Percentiles rank a stretch among this genome's conserved stretches.
phyloP scores from a whole-genome alignment of 2,797 vertebrate genomes.

The Poecilia velifera region DNA sequence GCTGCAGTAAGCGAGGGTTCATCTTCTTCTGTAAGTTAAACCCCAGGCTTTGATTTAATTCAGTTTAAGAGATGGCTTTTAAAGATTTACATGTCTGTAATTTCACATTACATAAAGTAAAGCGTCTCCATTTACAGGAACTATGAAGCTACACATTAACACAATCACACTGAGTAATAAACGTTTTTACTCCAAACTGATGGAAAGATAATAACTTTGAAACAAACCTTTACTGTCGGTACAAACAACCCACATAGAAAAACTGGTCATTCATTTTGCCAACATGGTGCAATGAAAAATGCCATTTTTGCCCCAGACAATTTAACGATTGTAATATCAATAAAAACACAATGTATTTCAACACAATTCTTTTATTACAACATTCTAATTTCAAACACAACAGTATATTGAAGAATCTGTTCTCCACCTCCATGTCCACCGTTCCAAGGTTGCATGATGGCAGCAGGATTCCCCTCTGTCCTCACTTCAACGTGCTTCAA shows the following conservation, averaged over 20 bases:
- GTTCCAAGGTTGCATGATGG: no score
- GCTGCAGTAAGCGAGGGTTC: conserved; percentile 45
- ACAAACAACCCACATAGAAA: background rate
- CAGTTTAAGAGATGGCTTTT: background rate
- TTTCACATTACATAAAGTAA: background rate
- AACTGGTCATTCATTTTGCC: no score
- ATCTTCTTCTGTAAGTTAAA: conserved; percentile 33
- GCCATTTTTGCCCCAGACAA: no score
- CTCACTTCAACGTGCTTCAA: no score
- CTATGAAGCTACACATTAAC: background rate
- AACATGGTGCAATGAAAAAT: no score
- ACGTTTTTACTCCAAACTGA: background rate
- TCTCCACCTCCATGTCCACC: no score
- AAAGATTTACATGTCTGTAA: background rate
- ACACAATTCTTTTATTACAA: no score
- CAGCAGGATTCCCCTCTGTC: no score
- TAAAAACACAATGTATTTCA: no score
- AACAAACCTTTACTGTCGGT: background rate
- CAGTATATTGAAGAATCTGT: no score
- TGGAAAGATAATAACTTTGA: background rate
- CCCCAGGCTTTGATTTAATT: conserved; percentile 12
- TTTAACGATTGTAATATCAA: no score
- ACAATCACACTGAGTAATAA: background rate
- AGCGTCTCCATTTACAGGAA: background rate
- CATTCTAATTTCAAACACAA: no score